These are phyloP conservation scores for Trissolcus brochymenae DNA, from an alignment of 2,888 invertebrate genomes.

Conservation along the genomic window DNA sequence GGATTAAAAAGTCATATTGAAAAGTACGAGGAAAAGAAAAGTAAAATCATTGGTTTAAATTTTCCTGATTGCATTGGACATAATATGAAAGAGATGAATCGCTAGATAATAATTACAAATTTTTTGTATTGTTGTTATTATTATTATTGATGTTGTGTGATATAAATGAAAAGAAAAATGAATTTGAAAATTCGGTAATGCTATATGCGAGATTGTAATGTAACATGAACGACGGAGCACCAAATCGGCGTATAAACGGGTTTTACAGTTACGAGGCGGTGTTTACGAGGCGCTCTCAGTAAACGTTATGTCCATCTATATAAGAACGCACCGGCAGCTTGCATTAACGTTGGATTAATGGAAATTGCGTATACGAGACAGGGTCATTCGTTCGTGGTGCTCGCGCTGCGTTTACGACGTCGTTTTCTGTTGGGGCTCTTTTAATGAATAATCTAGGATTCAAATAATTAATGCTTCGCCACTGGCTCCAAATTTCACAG, in stretches of 20 bases:
- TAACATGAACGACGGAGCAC: slow-evolving; percentile 38
- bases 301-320: slow-evolving; percentile 65
- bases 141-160: not conserved
- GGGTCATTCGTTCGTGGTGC: slow-evolving; percentile 62
- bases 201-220: slow-evolving; percentile 56
- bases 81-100: not conserved
- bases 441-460: slow-evolving; percentile 65
- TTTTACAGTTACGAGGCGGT: slow-evolving; percentile 72
- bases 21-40: no score
- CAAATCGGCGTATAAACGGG: slow-evolving; percentile 64
- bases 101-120: not conserved
- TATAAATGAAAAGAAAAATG: not conserved
- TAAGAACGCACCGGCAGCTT: slow-evolving; percentile 59
- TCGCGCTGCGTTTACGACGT: slow-evolving; percentile 67
- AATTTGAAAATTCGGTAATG: slow-evolving; percentile 16
- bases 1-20: no score
- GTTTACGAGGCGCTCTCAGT: slow-evolving; percentile 67
- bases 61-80: not conserved
- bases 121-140: no score
- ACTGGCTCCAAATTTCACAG: no score
- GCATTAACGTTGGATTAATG: slow-evolving; percentile 71
- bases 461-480: not conserved
- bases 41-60: no score
- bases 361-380: slow-evolving; percentile 67
- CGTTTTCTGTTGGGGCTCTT: slow-evolving; percentile 62